Evolutionary conservation across 2,797 vertebrate species (phyloP), one percentile per base, ranked within the genome.

Genomic region (Aphelocoma californica): DNA sequence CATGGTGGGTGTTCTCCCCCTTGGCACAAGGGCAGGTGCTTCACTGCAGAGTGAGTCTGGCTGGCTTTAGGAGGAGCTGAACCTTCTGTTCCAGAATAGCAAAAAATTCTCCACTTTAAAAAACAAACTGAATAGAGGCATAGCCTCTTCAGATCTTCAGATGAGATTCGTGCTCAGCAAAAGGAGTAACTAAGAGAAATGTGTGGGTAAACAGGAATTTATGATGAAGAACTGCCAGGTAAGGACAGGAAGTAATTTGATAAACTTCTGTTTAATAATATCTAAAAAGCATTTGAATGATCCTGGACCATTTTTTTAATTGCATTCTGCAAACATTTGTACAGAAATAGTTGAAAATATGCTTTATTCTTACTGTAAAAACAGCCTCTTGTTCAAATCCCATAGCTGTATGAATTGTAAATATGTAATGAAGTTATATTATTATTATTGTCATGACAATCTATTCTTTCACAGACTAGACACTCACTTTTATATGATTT

Each of bases 1-100:
- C 4, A 1, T 21, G 14, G 24, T 2, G 2, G 3, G 3, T 40
- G 10, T 3, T 69, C 26, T 56, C 3, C 17, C 4, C 5, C 2
- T 3, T 45, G 53, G 19, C 25, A 26, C 26, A n/a, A 53, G 36
- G 18, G 9, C 26, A 29, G 34, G 3, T 32, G 5, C 40, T 78
- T 71, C 42, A 45, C 38, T 42, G 13, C 67, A 47, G 17, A 50
- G 8, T 40, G 29, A 18, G 36, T 44, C 38, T 81, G 8, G 10
- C 38, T 86, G 32, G 21, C 15, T 80, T 77, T 58, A 58, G 47
- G 9, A 83, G 21, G 7, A 77, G 9, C 3, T 54, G 24, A 90
- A 34, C 6, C 10, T 77, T 58, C 56, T 62, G 5, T 23, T 70
- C 10, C 36, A 64, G 14, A n/a, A 44, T 0, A 74, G 4, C 10